phyloP scores from a whole-genome alignment of 2,888 invertebrate species.

The Alentia gelatinosa region DNA sequence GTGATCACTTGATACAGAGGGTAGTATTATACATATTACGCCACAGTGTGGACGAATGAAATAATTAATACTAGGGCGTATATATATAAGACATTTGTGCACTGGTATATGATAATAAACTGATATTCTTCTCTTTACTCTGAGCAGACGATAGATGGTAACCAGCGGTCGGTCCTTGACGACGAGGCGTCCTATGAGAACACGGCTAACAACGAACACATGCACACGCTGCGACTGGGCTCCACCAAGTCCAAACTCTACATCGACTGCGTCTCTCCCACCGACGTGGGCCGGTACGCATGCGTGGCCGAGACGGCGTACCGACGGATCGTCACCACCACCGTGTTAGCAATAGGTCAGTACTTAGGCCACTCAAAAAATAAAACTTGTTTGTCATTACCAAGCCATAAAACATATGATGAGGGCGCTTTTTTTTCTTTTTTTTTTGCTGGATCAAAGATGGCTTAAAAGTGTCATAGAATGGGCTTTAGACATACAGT shows the following conservation, averaged over 20 bases:
- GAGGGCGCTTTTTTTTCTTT: no score
- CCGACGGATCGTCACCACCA: slow-evolving; percentile 68
- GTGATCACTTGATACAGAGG: no score
- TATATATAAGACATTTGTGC: no score
- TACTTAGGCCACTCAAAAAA: background rate
- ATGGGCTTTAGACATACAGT: no score
- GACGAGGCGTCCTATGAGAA: slow-evolving; percentile 53
- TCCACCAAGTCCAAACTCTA: slow-evolving; percentile 86
- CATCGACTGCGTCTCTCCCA: slow-evolving; percentile 86
- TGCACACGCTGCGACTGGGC: slow-evolving; percentile 38
- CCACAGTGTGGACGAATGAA: no score
- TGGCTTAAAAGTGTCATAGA: no score
- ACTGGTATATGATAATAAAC: no score
- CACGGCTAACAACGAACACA: slow-evolving; percentile 9
- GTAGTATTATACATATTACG: no score
- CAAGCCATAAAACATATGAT: background rate
- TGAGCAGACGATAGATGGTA: background rate
- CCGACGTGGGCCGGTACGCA: slow-evolving; percentile 83
- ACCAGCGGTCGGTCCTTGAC: background rate
- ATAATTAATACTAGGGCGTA: no score
- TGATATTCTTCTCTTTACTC: background rate
- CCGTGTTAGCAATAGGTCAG: slow-evolving; percentile 71
- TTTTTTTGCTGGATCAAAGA: no score
- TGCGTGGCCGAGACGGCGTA: slow-evolving; percentile 63
- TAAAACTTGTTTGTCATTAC: background rate